These are phyloP conservation scores for Leptopilina boulardi DNA, from an alignment of 1,140 invertebrate genomes.

Conservation along the genomic window DNA sequence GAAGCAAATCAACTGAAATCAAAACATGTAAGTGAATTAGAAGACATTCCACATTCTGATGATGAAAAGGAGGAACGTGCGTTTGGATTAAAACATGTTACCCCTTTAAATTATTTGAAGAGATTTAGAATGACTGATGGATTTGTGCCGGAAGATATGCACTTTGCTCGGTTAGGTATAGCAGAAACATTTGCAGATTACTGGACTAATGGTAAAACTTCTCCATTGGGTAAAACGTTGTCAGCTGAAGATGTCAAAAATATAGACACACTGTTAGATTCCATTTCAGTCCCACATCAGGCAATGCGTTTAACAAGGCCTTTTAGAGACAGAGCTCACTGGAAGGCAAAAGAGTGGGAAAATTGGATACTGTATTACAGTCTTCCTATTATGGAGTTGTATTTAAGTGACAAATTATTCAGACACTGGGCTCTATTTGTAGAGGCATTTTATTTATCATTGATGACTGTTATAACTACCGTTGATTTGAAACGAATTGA, in stretches of 20 bases:
- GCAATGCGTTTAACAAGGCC: slow-evolving; percentile 35
- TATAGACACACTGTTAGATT: background rate
- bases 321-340: slow-evolving; percentile 37
- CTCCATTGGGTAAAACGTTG: background rate
- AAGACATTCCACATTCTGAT: no score
- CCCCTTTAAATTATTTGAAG: background rate
- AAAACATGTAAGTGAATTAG: no score
- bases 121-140: background rate
- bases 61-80: background rate
- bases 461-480: background rate
- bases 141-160: background rate
- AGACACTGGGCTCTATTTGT: no score
- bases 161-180: background rate
- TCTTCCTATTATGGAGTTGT: slow-evolving; percentile 30
- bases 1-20: no score
- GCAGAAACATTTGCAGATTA: background rate
- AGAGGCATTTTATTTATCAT: slow-evolving; percentile 36
- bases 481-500: background rate
- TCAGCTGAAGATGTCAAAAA: background rate
- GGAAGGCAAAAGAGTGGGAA: slow-evolving; percentile 41
- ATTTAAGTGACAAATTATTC: slow-evolving; percentile 17
- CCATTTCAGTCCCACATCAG: slow-evolving; percentile 40
- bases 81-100: background rate
- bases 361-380: slow-evolving; percentile 44
- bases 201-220: background rate